Conservation (phyloP, 2,797 vertebrate genomes). For the Enteromius viviparus region DNA sequence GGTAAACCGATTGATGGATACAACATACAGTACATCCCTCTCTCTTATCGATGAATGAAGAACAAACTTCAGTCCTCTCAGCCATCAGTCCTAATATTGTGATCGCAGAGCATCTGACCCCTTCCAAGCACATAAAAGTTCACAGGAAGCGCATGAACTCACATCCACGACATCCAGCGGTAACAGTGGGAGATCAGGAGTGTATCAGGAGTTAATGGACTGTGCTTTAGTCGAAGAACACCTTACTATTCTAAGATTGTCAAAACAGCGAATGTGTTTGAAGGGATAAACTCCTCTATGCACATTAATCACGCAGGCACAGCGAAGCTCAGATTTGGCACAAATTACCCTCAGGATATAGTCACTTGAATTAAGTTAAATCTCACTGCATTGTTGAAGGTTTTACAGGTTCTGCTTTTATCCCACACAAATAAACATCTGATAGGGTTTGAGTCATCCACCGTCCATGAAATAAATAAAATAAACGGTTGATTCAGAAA, state of each 20-base stretch:
- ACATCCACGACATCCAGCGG: neutral
- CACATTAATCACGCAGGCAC: slow-evolving; percentile 43
- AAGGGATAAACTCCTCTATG: slow-evolving; percentile 42
- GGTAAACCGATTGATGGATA: neutral
- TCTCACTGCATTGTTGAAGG: slow-evolving; percentile 29
- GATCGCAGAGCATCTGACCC: slow-evolving; percentile 5
- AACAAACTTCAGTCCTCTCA: neutral
- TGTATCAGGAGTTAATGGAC: slow-evolving; percentile 33
- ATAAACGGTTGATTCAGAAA: neutral
- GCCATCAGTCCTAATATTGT: neutral
- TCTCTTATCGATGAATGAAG: neutral
- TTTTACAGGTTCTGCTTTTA: slow-evolving; percentile 46
- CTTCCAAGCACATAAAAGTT: neutral
- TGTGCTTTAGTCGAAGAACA: neutral
- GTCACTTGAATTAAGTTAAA: slow-evolving; percentile 33
- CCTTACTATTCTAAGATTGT: slow-evolving; percentile 32
- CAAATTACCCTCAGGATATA: slow-evolving; percentile 37
- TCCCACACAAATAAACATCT: slow-evolving; percentile 47
- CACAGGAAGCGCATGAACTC: neutral
- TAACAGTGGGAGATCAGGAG: slow-evolving; percentile 24
- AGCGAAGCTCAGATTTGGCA: slow-evolving; percentile 28
- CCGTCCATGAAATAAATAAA: slow-evolving; percentile 21
- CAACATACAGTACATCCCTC: neutral
- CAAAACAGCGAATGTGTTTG: slow-evolving; percentile 33
- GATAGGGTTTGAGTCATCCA: slow-evolving; percentile 23